phyloP scores from a whole-genome alignment of 2,113 vertebrate species.

The Ictalurus punctatus region DNA sequence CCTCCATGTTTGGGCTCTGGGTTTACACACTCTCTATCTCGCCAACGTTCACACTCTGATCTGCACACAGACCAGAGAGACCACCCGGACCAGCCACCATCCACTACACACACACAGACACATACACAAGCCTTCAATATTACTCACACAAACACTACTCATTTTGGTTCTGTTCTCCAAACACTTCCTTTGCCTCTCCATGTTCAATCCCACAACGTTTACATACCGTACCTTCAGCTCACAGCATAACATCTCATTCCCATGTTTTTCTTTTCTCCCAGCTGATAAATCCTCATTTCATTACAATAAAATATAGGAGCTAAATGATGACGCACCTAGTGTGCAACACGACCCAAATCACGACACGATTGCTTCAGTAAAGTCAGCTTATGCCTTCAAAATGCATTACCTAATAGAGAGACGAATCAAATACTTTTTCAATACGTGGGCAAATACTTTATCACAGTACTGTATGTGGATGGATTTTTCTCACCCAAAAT shows the following conservation, averaged over 20 bases:
- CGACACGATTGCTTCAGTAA: too few relatives aligned
- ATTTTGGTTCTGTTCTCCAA: neutral
- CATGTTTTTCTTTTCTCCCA: neutral
- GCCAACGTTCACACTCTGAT: constrained; percentile 79
- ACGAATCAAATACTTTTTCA: neutral
- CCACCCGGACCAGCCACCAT: constrained; percentile 89
- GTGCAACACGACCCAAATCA: neutral
- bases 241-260: neutral
- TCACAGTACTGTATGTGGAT: too few relatives aligned
- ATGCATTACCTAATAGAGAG: neutral
- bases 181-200: neutral
- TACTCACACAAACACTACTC: neutral
- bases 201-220: neutral
- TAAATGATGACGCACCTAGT: neutral
- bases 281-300: neutral
- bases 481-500: too few relatives aligned
- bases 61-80: constrained; percentile 87
- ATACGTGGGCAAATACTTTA: too few relatives aligned
- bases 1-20: constrained; percentile 86
- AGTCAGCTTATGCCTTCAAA: neutral
- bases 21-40: constrained; percentile 81
- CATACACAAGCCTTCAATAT: neutral
- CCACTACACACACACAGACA: constrained; percentile 64
- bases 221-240: neutral
- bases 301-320: neutral